These are phyloP conservation scores for Acrobasis consociella DNA, from an alignment of 2,888 invertebrate species.

Conservation along the genomic window DNA sequence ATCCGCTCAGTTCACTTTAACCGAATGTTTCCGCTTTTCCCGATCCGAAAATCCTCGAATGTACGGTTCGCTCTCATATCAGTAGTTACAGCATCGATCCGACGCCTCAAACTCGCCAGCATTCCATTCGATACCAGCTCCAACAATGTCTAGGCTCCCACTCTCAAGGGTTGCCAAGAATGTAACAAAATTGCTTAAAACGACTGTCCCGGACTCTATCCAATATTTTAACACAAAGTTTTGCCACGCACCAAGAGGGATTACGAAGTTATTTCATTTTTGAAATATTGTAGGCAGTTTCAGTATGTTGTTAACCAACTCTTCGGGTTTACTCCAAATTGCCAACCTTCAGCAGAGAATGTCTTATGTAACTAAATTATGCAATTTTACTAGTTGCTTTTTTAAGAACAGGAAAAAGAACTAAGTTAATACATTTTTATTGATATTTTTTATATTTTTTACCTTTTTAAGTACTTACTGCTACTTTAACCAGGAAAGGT, in stretches of 20 bases:
- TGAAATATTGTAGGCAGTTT: background rate
- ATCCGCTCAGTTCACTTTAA: constrained; percentile 19
- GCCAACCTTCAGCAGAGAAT: too few relatives aligned
- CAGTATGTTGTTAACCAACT: background rate
- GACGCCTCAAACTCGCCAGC: constrained; percentile 1
- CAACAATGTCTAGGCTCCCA: constrained; percentile 6
- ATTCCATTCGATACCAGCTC: constrained; percentile 2
- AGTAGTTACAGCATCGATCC: constrained; percentile 13
- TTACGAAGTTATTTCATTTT: background rate
- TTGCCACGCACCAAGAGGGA: background rate
- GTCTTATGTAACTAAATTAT: too few relatives aligned
- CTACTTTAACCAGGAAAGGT: background rate
- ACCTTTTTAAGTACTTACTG: too few relatives aligned
- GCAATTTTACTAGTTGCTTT: too few relatives aligned
- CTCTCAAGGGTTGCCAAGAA: constrained; percentile 5
- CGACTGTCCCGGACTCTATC: constrained; percentile 1
- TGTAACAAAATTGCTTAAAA: constrained; percentile 1
- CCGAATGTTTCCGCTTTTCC: constrained; percentile 19
- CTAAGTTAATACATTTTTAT: too few relatives aligned
- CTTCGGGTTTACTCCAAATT: background rate
- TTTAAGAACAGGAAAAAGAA: too few relatives aligned
- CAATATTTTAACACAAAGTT: background rate
- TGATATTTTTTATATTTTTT: too few relatives aligned
- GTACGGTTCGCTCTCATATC: constrained; percentile 16
- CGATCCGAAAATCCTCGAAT: constrained; percentile 18